phyloP scores from a whole-genome alignment of 2,888 invertebrate genomes.

The Unio pictorum region DNA sequence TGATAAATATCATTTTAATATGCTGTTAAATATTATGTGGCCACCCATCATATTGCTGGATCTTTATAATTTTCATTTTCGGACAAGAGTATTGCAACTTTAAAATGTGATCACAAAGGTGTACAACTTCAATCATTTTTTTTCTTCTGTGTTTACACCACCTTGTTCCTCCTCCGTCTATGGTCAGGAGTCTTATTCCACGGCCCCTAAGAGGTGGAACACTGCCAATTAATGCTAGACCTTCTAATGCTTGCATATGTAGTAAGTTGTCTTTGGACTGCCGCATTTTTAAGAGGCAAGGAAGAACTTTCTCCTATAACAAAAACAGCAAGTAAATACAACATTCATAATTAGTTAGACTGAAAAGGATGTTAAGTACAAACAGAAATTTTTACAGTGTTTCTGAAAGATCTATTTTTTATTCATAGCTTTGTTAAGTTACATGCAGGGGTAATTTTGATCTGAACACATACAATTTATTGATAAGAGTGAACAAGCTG shows the following conservation, averaged over 20 bases:
- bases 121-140: neutral
- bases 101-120: neutral
- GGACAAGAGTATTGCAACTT: neutral
- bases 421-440: no score
- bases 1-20: no score
- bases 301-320: constrained; percentile 80
- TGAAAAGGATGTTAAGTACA: no score
- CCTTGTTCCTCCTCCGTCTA: constrained; percentile 91
- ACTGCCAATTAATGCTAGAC: constrained; percentile 82
- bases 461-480: no score
- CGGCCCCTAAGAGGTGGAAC: constrained; percentile 79
- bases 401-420: no score
- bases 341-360: no score
- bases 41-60: neutral
- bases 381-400: no score
- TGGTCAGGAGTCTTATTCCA: constrained; percentile 86
- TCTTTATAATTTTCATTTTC: neutral
- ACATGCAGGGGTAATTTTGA: no score
- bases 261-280: constrained; percentile 39
- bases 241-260: constrained; percentile 69
- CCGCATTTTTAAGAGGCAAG: constrained; percentile 77
- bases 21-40: no score
- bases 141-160: constrained; percentile 37
- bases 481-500: no score
- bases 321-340: constrained; percentile 14